Percentiles rank a stretch among this genome's conserved stretches.
These are phyloP conservation scores for Spinus olivaceus DNA, from an alignment of 2,797 vertebrate species.

Conservation along the genomic window DNA sequence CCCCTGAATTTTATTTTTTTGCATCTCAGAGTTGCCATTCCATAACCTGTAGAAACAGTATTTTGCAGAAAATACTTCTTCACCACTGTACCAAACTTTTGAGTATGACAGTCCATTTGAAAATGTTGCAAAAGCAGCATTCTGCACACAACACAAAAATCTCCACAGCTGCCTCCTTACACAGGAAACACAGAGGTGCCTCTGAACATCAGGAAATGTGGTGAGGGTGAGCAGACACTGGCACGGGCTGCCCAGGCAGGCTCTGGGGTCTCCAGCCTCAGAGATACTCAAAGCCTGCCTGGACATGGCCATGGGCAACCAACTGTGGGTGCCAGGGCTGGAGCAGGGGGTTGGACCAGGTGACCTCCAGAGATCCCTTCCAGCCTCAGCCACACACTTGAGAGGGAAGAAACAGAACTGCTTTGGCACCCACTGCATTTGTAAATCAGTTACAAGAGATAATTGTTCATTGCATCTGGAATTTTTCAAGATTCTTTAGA, in stretches of 20 bases:
- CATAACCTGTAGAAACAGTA: neutral
- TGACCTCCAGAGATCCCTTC: neutral
- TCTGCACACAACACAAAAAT: neutral
- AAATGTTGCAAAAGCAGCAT: neutral
- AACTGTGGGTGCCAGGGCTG: neutral
- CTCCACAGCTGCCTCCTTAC: neutral
- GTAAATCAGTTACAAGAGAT: slow-evolving; percentile 3
- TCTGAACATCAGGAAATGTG: neutral
- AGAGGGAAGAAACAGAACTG: neutral
- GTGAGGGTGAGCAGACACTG: neutral
- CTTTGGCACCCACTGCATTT: neutral
- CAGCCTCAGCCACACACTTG: neutral
- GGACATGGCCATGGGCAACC: neutral
- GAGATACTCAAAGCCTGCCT: neutral
- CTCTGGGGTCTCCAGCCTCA: neutral
- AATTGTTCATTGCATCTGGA: neutral
- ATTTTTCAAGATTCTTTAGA: neutral
- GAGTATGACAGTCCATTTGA: neutral
- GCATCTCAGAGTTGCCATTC: neutral
- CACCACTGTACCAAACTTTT: neutral
- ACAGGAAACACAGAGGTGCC: neutral
- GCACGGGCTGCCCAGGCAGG: neutral
- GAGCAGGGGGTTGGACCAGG: neutral
- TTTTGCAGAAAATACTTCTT: neutral
- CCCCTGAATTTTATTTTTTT: neutral